A percentile compares a stretch with the other conserved stretches of the same genome.
These are phyloP conservation scores for Poeciliopsis occidentalis DNA, from an alignment of 2,113 vertebrate genomes.

Conservation along the genomic window DNA sequence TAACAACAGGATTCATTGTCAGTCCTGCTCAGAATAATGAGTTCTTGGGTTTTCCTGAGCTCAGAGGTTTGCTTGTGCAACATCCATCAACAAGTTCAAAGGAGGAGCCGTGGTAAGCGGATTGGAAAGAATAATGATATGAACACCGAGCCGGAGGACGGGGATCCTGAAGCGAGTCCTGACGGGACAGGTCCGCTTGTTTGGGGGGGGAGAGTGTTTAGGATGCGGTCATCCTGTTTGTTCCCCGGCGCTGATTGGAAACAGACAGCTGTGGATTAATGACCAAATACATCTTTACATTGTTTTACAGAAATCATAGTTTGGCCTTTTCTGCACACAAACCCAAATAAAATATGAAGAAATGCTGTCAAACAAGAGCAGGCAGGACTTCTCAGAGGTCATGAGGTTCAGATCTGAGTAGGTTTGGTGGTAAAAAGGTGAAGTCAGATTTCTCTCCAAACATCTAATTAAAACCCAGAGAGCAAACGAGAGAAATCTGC, in stretches of 20 bases:
- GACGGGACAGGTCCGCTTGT: constrained; percentile 42
- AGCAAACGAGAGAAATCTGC: neutral
- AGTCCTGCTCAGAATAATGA: constrained; percentile 28
- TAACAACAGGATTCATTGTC: constrained; percentile 62
- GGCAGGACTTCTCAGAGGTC: constrained; percentile 17
- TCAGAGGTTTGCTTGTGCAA: constrained; percentile 59
- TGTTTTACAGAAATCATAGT: constrained; percentile 29
- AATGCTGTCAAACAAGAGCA: constrained; percentile 35
- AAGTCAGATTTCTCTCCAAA: neutral
- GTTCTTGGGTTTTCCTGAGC: constrained; percentile 28
- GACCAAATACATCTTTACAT: constrained; percentile 37
- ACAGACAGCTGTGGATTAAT: constrained; percentile 43
- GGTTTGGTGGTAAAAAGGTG: constrained; percentile 16
- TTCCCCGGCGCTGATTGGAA: constrained; percentile 55
- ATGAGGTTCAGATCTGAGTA: constrained; percentile 9
- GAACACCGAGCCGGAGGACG: constrained; percentile 53
- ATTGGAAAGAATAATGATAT: constrained; percentile 69
- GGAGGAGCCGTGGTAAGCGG: constrained; percentile 38
- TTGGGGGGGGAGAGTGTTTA: constrained; percentile 40
- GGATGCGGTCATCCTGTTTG: constrained; percentile 56
- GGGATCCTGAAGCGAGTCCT: constrained; percentile 44
- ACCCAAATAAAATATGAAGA: constrained; percentile 21
- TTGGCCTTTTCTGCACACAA: constrained; percentile 24
- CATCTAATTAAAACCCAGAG: constrained; percentile 24
- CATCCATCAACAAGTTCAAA: constrained; percentile 76